Percentiles rank a stretch among this genome's conserved stretches.
phyloP scores from a whole-genome alignment of 2,113 vertebrate genomes.

The Meles meles region DNA sequence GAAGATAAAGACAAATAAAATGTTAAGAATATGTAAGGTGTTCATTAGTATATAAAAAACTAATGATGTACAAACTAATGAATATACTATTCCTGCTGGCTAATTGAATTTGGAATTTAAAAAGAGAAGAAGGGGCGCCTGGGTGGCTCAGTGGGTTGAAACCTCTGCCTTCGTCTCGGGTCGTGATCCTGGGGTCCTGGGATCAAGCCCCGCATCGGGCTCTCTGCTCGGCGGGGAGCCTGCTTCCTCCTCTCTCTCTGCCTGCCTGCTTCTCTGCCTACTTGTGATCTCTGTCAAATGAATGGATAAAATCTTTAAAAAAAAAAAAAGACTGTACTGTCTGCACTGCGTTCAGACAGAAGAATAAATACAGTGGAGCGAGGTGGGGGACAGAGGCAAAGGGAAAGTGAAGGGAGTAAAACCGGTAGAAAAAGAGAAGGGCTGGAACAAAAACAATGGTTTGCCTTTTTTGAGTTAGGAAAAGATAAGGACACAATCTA shows the following conservation, averaged over 20 bases:
- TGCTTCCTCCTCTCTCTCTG: too few species aligned
- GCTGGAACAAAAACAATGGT: background rate
- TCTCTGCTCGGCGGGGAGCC: too few species aligned
- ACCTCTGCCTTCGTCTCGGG: too few species aligned
- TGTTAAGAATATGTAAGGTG: background rate
- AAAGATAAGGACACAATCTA: background rate
- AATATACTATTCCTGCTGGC: background rate
- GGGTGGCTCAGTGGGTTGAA: too few species aligned
- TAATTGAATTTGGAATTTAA: background rate
- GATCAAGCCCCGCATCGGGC: rapidly evolving
- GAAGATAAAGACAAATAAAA: slow-evolving; percentile 4
- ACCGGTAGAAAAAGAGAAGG: background rate
- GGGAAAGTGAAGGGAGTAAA: background rate
- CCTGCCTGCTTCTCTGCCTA: too few species aligned
- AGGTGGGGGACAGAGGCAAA: background rate
- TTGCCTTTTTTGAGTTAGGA: background rate
- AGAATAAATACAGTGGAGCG: background rate
- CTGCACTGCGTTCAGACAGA: background rate
- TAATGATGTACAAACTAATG: background rate
- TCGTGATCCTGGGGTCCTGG: too few species aligned
- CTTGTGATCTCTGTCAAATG: too few species aligned
- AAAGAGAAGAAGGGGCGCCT: background rate
- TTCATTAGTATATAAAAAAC: background rate
- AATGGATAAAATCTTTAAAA: too few species aligned
- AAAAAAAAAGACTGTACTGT: too few species aligned